Evolutionary conservation across 2,113 vertebrate species (phyloP).

Genomic region (Alligator sinensis): DNA sequence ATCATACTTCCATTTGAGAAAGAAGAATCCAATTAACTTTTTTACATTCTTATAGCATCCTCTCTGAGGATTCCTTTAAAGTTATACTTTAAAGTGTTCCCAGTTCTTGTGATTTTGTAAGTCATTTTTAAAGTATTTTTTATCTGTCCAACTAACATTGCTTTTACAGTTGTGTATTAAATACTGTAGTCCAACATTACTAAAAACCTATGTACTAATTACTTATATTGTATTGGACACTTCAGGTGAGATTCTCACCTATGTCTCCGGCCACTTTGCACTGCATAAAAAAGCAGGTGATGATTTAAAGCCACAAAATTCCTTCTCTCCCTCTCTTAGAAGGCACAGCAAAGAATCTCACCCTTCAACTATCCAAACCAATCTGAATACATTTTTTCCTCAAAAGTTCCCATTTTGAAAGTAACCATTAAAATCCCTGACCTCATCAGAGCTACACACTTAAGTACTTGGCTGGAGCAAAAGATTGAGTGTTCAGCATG

Average conservation of each 20-base stretch:
- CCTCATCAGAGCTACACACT: conserved; percentile 55
- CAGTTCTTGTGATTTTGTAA: not conserved
- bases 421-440: conserved; percentile 61
- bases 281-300: rapidly evolving
- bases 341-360: not conserved
- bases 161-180: not conserved
- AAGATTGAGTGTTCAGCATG: conserved; percentile 31
- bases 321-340: conserved; percentile 1
- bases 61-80: not conserved
- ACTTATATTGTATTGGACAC: not conserved
- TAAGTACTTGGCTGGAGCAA: conserved; percentile 24
- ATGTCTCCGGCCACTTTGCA: not conserved
- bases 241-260: not conserved
- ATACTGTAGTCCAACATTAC: not conserved
- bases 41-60: not conserved
- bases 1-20: not conserved
- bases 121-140: not conserved
- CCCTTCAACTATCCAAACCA: conserved; percentile 38
- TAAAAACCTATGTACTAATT: not conserved
- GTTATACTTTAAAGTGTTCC: not conserved
- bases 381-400: conserved; percentile 62
- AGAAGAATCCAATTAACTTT: not conserved
- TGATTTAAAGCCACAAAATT: conserved; percentile 1
- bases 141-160: not conserved
- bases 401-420: conserved; percentile 65